These are phyloP conservation scores for Naja naja DNA, from an alignment of 2,113 vertebrate genomes.

Conservation along the genomic window DNA sequence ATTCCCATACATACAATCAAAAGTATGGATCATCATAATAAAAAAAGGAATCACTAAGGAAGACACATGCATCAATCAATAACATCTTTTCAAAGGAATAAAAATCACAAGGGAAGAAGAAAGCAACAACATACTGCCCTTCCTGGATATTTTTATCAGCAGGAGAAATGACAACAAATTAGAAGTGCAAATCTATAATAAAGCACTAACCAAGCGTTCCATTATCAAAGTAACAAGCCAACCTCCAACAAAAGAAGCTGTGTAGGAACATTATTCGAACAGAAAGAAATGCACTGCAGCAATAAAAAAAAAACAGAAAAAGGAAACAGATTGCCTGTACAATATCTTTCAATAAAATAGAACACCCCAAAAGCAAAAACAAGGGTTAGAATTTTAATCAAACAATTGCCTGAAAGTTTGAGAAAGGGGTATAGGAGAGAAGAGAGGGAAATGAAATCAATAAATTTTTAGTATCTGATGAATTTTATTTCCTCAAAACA, in stretches of 20 bases:
- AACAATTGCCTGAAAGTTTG: slow-evolving; percentile 24
- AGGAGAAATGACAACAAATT: background rate
- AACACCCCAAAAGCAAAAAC: background rate
- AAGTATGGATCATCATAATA: too few relatives aligned
- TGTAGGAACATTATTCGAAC: background rate
- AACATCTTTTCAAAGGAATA: background rate
- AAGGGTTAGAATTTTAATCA: slow-evolving; percentile 43
- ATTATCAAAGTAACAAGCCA: background rate
- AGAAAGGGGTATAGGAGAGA: background rate
- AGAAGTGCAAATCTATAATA: background rate
- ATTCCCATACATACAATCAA: too few relatives aligned
- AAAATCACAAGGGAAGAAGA: background rate
- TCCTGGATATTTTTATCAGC: background rate
- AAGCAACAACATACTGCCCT: background rate
- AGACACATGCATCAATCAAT: background rate
- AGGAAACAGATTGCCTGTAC: background rate
- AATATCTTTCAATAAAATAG: background rate
- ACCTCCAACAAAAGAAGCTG: background rate
- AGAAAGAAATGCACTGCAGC: background rate
- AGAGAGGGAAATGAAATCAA: background rate
- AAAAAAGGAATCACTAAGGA: too few relatives aligned
- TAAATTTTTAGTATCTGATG: background rate
- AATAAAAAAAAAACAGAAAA: background rate
- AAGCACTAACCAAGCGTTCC: background rate
- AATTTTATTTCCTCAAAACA: slow-evolving; percentile 43